These are phyloP conservation scores for Caenorhabditis remanei DNA, from an alignment of 1,140 invertebrate genomes.

Conservation along the genomic window DNA sequence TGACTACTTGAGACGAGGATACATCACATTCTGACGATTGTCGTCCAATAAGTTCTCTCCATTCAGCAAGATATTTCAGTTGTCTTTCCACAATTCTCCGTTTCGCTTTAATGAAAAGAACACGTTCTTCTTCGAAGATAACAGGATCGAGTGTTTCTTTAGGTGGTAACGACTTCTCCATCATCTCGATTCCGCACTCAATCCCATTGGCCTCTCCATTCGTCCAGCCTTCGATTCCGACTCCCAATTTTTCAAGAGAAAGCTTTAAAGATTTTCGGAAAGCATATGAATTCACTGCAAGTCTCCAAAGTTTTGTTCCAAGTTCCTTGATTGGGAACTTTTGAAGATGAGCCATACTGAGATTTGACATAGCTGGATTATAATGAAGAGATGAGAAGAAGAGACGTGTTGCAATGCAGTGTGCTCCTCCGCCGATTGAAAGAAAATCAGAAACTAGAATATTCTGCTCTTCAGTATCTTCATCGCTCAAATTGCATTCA, in stretches of 20 bases:
- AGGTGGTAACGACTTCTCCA: constrained; percentile 54
- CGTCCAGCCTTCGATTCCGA: constrained; percentile 34
- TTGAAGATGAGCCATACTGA: constrained; percentile 45
- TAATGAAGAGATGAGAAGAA: constrained; percentile 39
- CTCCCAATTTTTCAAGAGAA: neutral
- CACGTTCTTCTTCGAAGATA: constrained; percentile 63
- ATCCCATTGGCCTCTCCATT: neutral
- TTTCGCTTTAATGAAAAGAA: constrained; percentile 33
- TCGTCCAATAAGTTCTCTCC: constrained; percentile 42
- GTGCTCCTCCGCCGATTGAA: neutral
- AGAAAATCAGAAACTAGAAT: constrained; percentile 11
- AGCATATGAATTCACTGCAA: neutral
- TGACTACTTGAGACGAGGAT: constrained; percentile 28
- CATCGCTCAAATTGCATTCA: neutral
- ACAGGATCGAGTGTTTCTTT: constrained; percentile 64
- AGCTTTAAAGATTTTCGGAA: neutral
- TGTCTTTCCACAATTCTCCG: constrained; percentile 61
- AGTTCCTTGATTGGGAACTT: constrained; percentile 45
- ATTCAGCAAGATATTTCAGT: constrained; percentile 54
- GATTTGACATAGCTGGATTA: constrained; percentile 24
- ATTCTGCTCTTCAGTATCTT: constrained; percentile 5
- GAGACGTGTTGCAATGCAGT: constrained; percentile 8
- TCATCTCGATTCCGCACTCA: constrained; percentile 23
- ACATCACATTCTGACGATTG: constrained; percentile 36
- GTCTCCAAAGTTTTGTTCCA: constrained; percentile 37